Percentiles rank a stretch among this genome's conserved stretches.
Evolutionary conservation across 2,888 invertebrate species (phyloP).

Genomic region (Theodoxus fluviatilis): DNA sequence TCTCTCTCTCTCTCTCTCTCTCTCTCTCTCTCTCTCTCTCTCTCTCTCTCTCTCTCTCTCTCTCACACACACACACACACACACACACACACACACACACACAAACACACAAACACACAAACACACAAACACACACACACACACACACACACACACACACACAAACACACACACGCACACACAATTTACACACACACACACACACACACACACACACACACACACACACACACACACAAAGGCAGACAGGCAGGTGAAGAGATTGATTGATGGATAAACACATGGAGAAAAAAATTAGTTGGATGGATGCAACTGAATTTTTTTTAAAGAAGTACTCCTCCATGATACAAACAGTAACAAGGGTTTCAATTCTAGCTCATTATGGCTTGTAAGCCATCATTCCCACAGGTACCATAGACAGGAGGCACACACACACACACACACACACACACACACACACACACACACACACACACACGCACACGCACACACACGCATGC

Average conservation of each 20-base stretch:
- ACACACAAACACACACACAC: conserved; percentile 13
- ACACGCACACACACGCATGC: background rate
- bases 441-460: conserved; percentile 18
- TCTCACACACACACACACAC: background rate
- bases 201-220: conserved; percentile 2
- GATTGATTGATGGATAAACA: too few relatives aligned
- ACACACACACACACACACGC: conserved; percentile 20
- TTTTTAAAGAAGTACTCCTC: too few relatives aligned
- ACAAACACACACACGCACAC: too few relatives aligned
- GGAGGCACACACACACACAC: background rate
- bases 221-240: conserved; percentile 12
- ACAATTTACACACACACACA: conserved; percentile 10
- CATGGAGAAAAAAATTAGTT: too few relatives aligned
- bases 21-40: conserved; percentile 3
- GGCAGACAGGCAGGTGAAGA: background rate
- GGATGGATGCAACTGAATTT: too few relatives aligned
- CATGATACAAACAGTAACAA: too few relatives aligned
- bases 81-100: conserved; percentile 17
- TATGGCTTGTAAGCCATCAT: too few relatives aligned
- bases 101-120: conserved; percentile 16
- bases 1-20: conserved; percentile 16
- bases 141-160: conserved; percentile 3
- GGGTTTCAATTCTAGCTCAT: too few relatives aligned
- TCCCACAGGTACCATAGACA: background rate
- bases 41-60: background rate